Conservation (phyloP, 2,797 vertebrate species). For the Anguilla anguilla region DNA sequence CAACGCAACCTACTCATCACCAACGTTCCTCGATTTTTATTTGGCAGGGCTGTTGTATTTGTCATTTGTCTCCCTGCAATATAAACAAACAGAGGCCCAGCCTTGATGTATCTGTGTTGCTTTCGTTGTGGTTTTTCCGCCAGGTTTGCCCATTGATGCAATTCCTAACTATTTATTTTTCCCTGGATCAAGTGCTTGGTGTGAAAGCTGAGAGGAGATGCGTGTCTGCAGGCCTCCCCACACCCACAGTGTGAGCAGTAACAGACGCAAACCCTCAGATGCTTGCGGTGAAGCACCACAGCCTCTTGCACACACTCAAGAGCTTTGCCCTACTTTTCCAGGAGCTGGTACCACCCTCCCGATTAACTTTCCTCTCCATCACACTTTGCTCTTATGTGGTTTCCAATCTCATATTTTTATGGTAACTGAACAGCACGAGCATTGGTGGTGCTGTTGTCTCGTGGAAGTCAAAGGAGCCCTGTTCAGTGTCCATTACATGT, state of each 20-base stretch:
- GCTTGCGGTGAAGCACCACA: neutral
- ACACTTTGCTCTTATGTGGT: neutral
- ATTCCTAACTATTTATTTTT: slow-evolving; percentile 25
- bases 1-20: slow-evolving; percentile 22
- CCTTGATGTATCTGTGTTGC: slow-evolving; percentile 17
- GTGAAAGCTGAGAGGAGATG: slow-evolving; percentile 9
- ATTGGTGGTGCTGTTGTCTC: neutral
- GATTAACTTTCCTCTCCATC: slow-evolving; percentile 18
- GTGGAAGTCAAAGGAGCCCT: neutral
- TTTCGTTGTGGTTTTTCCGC: slow-evolving; percentile 19
- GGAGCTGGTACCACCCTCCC: neutral
- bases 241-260: slow-evolving; percentile 7
- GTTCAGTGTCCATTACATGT: neutral
- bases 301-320: slow-evolving; percentile 7
- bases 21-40: slow-evolving; percentile 19
- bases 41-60: slow-evolving; percentile 33
- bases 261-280: neutral
- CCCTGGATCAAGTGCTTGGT: slow-evolving; percentile 35
- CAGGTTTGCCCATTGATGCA: slow-evolving; percentile 5
- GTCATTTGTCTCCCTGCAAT: slow-evolving; percentile 37
- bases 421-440: neutral
- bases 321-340: slow-evolving; percentile 20
- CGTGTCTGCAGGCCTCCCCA: neutral
- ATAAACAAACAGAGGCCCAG: slow-evolving; percentile 34
- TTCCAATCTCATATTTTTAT: neutral